phyloP scores from a whole-genome alignment of 37 sponge, comb jelly and placozoan species.

The Haliclona indistincta region DNA sequence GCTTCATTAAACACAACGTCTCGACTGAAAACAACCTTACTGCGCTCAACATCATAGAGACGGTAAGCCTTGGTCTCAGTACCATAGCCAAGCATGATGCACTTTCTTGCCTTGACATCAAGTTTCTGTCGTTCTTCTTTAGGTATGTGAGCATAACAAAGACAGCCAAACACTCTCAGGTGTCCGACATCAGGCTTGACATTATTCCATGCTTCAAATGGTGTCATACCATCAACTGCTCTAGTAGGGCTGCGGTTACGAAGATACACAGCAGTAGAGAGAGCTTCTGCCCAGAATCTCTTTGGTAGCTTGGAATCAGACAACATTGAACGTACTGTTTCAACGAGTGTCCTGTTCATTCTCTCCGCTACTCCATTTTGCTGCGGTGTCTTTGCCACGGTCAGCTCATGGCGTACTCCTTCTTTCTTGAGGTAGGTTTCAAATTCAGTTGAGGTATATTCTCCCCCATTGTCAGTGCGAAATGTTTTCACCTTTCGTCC shows the following conservation, averaged over 20 bases:
- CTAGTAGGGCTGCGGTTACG: conserved; percentile 40
- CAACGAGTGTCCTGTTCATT: conserved; percentile 45
- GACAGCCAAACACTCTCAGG: conserved; percentile 22
- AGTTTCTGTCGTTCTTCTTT: conserved; percentile 29
- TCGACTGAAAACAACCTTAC: conserved; percentile 20
- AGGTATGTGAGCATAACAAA: conserved; percentile 15
- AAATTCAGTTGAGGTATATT: conserved; percentile 46
- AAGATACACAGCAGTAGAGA: conserved; percentile 28
- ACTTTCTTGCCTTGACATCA: conserved; percentile 27
- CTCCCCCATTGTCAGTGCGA: conserved; percentile 53
- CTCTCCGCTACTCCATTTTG: conserved; percentile 68
- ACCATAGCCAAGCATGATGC: conserved; percentile 33
- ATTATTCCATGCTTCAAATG: conserved; percentile 35
- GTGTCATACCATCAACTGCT: conserved; percentile 34
- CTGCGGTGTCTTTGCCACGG: conserved; percentile 65
- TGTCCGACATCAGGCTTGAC: conserved; percentile 21
- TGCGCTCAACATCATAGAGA: conserved; percentile 22
- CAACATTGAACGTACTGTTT: conserved; percentile 42
- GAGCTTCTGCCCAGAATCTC: conserved; percentile 36
- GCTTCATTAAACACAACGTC: conserved; percentile 19
- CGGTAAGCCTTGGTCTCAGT: conserved; percentile 32
- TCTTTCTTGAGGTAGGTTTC: conserved; percentile 35
- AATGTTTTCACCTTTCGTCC: conserved; percentile 50
- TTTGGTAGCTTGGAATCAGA: conserved; percentile 28
- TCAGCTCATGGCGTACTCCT: conserved; percentile 64